Percentiles rank a stretch among this genome's conserved stretches.
Evolutionary conservation across 64 coral and sea anemone genomes (phyloP).

Genomic region (Actinia equina): DNA sequence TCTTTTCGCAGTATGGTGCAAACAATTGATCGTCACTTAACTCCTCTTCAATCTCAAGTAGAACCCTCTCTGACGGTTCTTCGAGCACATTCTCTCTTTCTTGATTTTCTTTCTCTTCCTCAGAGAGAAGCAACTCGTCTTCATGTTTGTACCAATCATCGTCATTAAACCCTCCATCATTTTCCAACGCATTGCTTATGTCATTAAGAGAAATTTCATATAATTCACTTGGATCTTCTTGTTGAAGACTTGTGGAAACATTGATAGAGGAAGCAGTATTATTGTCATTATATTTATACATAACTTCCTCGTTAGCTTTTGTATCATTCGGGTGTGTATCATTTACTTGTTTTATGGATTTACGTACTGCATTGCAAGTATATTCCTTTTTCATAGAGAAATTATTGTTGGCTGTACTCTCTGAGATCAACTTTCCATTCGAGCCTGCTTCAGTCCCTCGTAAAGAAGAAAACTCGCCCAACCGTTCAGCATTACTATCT

Average conservation of each 20-base stretch:
- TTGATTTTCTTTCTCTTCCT: not conserved
- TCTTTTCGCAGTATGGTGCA: not conserved
- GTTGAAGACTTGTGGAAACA: not conserved
- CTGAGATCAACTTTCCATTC: not conserved
- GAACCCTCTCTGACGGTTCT: not conserved
- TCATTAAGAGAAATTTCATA: not conserved
- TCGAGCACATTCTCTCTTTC: not conserved
- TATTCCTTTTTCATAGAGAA: not conserved
- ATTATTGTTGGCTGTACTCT: not conserved
- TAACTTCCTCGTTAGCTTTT: not conserved
- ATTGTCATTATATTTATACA: not conserved
- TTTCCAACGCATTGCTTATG: slow-evolving; percentile 23
- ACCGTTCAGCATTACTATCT: not conserved
- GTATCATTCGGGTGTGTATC: not conserved
- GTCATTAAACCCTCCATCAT: not conserved
- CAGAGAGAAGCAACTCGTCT: not conserved
- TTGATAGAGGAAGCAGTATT: not conserved
- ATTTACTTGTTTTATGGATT: not conserved
- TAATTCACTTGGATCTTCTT: not conserved
- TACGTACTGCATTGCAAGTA: not conserved
- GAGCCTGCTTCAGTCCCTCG: not conserved
- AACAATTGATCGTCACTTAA: not conserved
- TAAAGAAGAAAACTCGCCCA: not conserved
- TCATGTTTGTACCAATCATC: not conserved
- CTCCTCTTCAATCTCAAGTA: not conserved